A percentile compares a stretch with the other conserved stretches of the same genome.
phyloP scores from a whole-genome alignment of 2,888 invertebrate genomes.

The Operophtera brumata region DNA sequence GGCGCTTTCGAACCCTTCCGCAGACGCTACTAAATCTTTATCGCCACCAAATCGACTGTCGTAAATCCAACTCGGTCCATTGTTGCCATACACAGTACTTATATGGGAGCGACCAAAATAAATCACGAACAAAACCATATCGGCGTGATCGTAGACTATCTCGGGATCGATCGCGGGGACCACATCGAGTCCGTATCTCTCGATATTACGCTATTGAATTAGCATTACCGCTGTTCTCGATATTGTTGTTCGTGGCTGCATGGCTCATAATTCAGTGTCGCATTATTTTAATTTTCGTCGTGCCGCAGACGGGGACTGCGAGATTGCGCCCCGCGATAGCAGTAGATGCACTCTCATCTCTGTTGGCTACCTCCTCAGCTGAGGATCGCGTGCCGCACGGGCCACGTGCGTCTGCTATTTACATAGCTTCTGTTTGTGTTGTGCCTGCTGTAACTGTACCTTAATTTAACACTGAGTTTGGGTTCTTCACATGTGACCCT shows the following conservation, averaged over 20 bases:
- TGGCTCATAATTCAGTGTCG: conserved; percentile 61
- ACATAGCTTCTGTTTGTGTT: conserved; percentile 39
- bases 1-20: conserved; percentile 42
- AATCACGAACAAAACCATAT: conserved; percentile 78
- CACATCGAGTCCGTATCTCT: conserved; percentile 52
- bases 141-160: conserved; percentile 74
- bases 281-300: conserved; percentile 68
- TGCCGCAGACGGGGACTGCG: conserved; percentile 51
- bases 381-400: conserved; percentile 45
- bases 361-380: conserved; percentile 35
- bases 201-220: conserved; percentile 77
- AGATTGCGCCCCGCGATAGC: conserved; percentile 60
- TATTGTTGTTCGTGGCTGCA: conserved; percentile 56
- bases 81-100: conserved; percentile 73
- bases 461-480: conserved; percentile 1
- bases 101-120: conserved; percentile 78
- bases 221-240: conserved; percentile 74
- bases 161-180: conserved; percentile 63
- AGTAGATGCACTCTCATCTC: conserved; percentile 62
- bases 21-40: conserved; percentile 62
- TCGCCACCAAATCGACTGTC: conserved; percentile 75
- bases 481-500: background rate
- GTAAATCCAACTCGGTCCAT: conserved; percentile 74
- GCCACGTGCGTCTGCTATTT: conserved; percentile 47
- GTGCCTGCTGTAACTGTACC: conserved; percentile 21